These are phyloP conservation scores for Malurus elegans DNA, from an alignment of 2,113 vertebrate species.

Conservation along the genomic window DNA sequence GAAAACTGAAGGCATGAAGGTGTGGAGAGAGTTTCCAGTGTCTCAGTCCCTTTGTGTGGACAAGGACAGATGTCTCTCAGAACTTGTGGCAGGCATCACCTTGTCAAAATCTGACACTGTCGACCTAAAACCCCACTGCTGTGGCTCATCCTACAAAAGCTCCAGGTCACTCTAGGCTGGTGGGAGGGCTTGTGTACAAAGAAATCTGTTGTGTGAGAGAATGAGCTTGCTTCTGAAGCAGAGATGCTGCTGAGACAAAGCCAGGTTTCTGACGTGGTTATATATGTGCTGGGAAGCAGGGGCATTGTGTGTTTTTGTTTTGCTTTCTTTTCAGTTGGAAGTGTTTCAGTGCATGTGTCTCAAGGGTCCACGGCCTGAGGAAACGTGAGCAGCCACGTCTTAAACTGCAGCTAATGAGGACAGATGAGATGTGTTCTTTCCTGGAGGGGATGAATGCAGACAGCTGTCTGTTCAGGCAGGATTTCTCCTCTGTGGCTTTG, in stretches of 20 bases:
- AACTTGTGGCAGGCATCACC: rapidly evolving
- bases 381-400: background rate
- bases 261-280: background rate
- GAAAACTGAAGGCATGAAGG: background rate
- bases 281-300: background rate
- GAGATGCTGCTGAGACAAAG: background rate
- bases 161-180: background rate
- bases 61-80: background rate
- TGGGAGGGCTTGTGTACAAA: background rate
- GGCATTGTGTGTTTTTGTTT: background rate
- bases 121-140: background rate
- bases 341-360: background rate
- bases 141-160: background rate
- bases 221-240: background rate
- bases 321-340: background rate
- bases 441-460: background rate
- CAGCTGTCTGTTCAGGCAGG: background rate
- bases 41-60: background rate
- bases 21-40: background rate
- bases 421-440: background rate
- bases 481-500: background rate
- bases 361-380: background rate
- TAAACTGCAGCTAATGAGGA: background rate
- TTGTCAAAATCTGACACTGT: background rate
- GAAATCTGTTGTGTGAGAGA: background rate